Percentiles rank a stretch among this genome's conserved stretches.
Evolutionary conservation across 2,113 vertebrate genomes (phyloP).

Genomic region (Syngnathus typhle): DNA sequence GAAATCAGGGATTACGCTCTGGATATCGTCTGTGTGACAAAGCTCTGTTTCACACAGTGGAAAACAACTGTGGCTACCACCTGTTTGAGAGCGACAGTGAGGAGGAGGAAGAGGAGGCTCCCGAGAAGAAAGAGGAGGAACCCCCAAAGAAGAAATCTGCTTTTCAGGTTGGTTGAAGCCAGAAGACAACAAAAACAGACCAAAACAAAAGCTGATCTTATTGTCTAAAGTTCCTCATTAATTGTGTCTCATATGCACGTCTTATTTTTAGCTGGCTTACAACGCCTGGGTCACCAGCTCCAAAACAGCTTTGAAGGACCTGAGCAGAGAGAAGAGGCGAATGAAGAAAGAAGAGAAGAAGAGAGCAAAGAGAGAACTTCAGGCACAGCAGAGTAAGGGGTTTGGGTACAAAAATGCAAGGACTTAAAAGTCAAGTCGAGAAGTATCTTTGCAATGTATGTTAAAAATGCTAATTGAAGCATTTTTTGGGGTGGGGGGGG

Average conservation of each 20-base stretch:
- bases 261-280: constrained; percentile 63
- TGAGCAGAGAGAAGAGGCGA: constrained; percentile 64
- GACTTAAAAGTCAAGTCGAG: not conserved
- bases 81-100: constrained; percentile 71
- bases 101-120: constrained; percentile 58
- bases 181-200: not conserved
- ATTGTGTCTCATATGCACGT: not conserved
- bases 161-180: constrained; percentile 62
- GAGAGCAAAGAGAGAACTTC: constrained; percentile 42
- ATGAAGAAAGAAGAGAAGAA: constrained; percentile 50
- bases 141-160: constrained; percentile 66
- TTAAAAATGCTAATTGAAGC: too few species aligned
- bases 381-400: constrained; percentile 51
- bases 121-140: constrained; percentile 55
- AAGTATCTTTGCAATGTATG: too few species aligned
- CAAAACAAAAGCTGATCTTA: not conserved
- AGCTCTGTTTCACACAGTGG: constrained; percentile 45
- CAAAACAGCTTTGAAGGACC: constrained; percentile 60
- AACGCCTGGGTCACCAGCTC: constrained; percentile 72
- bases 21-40: not conserved
- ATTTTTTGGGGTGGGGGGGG: too few species aligned
- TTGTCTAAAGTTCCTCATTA: not conserved
- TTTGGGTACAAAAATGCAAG: not conserved
- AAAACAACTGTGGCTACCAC: constrained; percentile 58
- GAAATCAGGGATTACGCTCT: too few species aligned